A percentile compares a stretch with the other conserved stretches of the same genome.
These are phyloP conservation scores for Dermochelys coriacea DNA, from an alignment of 2,797 vertebrate genomes.

Conservation along the genomic window DNA sequence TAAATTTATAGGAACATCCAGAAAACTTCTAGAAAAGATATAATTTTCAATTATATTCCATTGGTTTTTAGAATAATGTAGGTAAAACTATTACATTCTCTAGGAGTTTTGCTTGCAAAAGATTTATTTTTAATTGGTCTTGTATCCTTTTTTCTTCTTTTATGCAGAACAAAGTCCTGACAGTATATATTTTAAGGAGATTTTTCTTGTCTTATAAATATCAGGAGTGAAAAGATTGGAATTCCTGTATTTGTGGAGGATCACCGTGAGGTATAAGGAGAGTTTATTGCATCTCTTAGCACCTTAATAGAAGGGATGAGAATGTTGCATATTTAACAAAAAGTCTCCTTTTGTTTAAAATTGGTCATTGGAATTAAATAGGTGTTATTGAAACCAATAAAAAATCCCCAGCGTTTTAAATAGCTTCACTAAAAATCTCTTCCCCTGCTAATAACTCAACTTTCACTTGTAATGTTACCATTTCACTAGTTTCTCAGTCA, in stretches of 20 bases:
- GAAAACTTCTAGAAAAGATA: neutral
- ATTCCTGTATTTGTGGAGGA: neutral
- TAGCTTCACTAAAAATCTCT: neutral
- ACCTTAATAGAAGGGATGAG: neutral
- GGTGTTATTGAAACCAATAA: neutral
- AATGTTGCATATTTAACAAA: neutral
- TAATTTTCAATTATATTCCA: neutral
- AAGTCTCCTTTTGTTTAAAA: neutral
- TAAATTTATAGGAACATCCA: neutral
- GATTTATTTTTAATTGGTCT: neutral
- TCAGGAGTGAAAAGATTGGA: neutral
- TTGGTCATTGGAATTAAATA: neutral
- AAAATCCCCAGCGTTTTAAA: neutral
- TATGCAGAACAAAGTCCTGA: neutral
- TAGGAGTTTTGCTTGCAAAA: neutral
- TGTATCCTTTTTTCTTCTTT: accelerated
- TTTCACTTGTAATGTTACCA: neutral
- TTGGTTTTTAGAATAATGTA: neutral
- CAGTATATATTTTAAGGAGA: neutral
- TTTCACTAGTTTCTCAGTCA: neutral
- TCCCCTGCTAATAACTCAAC: neutral
- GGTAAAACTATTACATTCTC: neutral
- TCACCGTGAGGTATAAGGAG: neutral
- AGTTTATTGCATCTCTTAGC: neutral
- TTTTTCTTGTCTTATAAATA: neutral